Base-by-base conservation (phyloP, 2,888 invertebrate genomes). In the Andrena bucephala region DNA sequence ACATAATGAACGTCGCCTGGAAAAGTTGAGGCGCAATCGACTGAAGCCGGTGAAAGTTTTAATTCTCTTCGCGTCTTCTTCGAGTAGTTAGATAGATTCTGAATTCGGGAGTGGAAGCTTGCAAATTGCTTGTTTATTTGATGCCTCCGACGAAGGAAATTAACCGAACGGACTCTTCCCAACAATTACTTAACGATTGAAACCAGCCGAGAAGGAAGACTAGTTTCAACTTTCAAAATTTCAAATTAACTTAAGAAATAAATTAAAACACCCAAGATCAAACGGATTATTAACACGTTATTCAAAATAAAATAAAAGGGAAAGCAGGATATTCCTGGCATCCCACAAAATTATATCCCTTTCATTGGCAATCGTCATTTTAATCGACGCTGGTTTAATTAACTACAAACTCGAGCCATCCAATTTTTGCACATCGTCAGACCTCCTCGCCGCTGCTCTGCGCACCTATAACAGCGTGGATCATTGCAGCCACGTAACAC, bases 31-130 rank as follows among this genome's bases (percentile, higher is more conserved):
- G 2, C 0, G 50, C 13, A 20, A 62, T 72, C 16, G 68, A 69
- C 42, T 42, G 29, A n/a, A 31, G 59, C 8, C 13, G 27, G 42
- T 27, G 42, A 54, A 81, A 80, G 59, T 81, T 81, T 80, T 81
- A 73, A 81, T 81, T 80, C 69, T 65, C 81, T 81, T 63, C 74
- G 65, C 59, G 50, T 57, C 48, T 36, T 42, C 69, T 80, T 80
- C 33, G 77, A 74, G 48, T 54, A 80, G 50, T 81, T 69, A 48
- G 36, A 81, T 69, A 36, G 54, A 60, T 27, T 79, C 59, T 57
- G 29, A 48, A 50, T 57, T 13, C 42, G 42, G 4, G 16, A 16
- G 13, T 16, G 42, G 2, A 16, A 33, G 54, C 33, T 59, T 66
- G 36, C 68, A 70, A 73, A 80, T 72, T 66, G 42, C 54, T 68